Conservation (phyloP, 2,113 vertebrate genomes). For the Rhinichthys klamathensis region DNA sequence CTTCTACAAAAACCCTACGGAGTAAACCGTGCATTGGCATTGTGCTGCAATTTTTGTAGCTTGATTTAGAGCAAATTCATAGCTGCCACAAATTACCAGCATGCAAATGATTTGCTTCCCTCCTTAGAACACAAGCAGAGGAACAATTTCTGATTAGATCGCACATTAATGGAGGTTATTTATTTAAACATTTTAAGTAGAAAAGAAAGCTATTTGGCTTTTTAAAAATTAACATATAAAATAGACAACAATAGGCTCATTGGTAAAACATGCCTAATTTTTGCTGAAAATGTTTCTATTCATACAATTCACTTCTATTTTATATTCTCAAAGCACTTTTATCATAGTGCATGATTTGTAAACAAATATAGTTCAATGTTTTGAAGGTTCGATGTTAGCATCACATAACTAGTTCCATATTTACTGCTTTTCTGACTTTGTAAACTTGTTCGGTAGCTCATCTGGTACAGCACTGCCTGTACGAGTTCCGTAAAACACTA, state of each 20-base stretch:
- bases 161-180: background rate
- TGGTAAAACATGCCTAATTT: background rate
- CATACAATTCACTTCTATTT: background rate
- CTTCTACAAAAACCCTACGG: background rate
- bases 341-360: background rate
- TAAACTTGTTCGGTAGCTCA: background rate
- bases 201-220: background rate
- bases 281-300: background rate
- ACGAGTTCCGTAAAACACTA: background rate
- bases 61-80: slow-evolving; percentile 3
- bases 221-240: background rate
- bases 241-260: background rate
- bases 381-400: background rate
- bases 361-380: background rate
- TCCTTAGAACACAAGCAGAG: background rate
- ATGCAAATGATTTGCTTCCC: slow-evolving; percentile 18
- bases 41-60: slow-evolving; percentile 7
- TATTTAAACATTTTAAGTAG: slow-evolving; percentile 5
- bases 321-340: background rate
- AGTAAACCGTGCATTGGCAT: slow-evolving; percentile 5
- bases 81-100: background rate
- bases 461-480: background rate
- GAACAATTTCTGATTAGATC: background rate
- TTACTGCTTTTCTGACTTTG: background rate
- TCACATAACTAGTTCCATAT: background rate